phyloP scores from a whole-genome alignment of 2,797 vertebrate genomes.

The Fundulus diaphanus region DNA sequence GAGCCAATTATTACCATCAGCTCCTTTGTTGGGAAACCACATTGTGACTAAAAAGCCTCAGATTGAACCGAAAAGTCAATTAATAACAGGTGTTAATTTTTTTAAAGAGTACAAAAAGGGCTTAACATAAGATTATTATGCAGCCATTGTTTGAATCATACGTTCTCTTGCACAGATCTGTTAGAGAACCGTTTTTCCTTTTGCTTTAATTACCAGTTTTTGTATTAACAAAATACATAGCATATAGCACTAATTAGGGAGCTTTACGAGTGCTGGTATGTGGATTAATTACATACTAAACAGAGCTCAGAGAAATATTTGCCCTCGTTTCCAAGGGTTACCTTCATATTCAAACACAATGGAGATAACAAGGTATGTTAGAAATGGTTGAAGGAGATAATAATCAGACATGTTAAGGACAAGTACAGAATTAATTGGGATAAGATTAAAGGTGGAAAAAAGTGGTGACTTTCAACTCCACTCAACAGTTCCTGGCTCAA shows the following conservation, averaged over 20 bases:
- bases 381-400: not conserved
- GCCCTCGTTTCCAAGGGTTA: not conserved
- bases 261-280: not conserved
- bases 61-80: not conserved
- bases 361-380: not conserved
- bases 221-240: not conserved
- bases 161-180: not conserved
- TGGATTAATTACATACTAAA: not conserved
- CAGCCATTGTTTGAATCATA: not conserved
- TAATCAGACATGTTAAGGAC: not conserved
- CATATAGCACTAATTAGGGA: not conserved
- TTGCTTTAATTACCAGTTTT: not conserved
- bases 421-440: not conserved
- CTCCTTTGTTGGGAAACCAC: not conserved
- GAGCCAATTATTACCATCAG: not conserved
- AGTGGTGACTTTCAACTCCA: too few relatives aligned
- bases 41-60: not conserved
- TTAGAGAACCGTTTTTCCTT: not conserved
- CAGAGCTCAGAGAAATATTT: not conserved
- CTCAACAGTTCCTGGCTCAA: not conserved
- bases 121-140: not conserved
- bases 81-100: not conserved
- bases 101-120: not conserved
- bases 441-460: not conserved
- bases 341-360: not conserved